phyloP scores from a whole-genome alignment of 1,140 invertebrate genomes.

The Apis cerana region DNA sequence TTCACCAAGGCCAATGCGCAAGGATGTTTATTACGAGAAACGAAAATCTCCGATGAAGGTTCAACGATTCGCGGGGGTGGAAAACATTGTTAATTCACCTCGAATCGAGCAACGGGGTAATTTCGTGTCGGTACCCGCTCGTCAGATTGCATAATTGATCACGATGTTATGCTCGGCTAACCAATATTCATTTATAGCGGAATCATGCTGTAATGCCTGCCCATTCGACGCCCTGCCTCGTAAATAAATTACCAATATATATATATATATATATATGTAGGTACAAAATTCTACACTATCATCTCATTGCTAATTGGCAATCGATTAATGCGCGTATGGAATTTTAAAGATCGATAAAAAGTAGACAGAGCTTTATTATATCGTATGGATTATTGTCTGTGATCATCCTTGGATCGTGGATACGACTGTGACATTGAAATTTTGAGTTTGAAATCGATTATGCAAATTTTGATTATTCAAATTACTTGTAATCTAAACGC shows the following conservation, averaged over 20 bases:
- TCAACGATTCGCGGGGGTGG: background rate
- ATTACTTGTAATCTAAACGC: no score
- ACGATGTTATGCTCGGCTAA: conserved; percentile 28
- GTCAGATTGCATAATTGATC: conserved; percentile 47
- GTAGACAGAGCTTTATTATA: no score
- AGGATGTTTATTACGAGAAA: background rate
- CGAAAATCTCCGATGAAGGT: background rate
- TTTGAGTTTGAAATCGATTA: no score
- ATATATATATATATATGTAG: background rate
- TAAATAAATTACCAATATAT: conserved; percentile 35
- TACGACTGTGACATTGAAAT: no score
- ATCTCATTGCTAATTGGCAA: background rate
- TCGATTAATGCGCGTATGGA: background rate
- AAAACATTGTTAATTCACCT: conserved; percentile 4
- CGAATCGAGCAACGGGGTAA: background rate
- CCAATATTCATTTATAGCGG: conserved; percentile 30
- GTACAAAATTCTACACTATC: background rate
- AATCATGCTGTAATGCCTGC: conserved; percentile 40
- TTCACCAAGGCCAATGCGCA: no score
- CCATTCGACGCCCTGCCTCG: conserved; percentile 10
- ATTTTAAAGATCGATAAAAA: background rate
- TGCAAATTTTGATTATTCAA: no score
- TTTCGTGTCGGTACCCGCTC: conserved; percentile 13
- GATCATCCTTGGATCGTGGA: no score
- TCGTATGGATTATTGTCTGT: no score